These are phyloP conservation scores for Trichechus manatus DNA, from an alignment of 2,113 vertebrate species.

Conservation along the genomic window DNA sequence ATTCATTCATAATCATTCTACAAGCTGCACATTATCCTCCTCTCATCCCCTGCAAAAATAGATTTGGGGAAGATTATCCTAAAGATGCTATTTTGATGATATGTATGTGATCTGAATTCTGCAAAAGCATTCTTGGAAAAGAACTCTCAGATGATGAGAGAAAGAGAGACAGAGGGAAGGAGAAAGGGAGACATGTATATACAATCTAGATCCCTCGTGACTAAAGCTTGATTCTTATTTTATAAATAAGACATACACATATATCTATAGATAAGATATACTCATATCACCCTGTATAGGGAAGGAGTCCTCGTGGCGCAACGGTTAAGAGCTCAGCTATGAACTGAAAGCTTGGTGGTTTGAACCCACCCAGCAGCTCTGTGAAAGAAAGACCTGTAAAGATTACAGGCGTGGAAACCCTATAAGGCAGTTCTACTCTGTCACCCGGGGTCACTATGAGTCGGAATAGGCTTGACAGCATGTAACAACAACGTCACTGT, in stretches of 20 bases:
- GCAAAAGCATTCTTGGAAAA: conserved; percentile 57
- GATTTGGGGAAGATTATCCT: conserved; percentile 66
- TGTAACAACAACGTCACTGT: background rate
- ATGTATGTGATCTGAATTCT: conserved; percentile 62
- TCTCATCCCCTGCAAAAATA: conserved; percentile 69
- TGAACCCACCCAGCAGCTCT: background rate
- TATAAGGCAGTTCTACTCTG: background rate
- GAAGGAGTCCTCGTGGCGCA: background rate
- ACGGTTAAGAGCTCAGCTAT: background rate
- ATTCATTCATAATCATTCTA: conserved; percentile 66
- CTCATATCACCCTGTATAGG: background rate
- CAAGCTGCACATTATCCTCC: conserved; percentile 58
- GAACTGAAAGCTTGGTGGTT: background rate
- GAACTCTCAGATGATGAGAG: background rate
- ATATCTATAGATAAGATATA: background rate
- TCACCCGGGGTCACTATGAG: background rate
- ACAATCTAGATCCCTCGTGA: background rate
- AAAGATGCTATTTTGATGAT: conserved; percentile 70
- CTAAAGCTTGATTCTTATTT: background rate
- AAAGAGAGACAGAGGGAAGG: background rate
- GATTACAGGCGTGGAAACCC: background rate
- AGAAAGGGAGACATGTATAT: background rate
- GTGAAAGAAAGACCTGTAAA: background rate
- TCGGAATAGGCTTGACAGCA: background rate
- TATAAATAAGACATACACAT: background rate